These are phyloP conservation scores for Anorthoa munda DNA, from an alignment of 2,888 invertebrate species.

Conservation along the genomic window DNA sequence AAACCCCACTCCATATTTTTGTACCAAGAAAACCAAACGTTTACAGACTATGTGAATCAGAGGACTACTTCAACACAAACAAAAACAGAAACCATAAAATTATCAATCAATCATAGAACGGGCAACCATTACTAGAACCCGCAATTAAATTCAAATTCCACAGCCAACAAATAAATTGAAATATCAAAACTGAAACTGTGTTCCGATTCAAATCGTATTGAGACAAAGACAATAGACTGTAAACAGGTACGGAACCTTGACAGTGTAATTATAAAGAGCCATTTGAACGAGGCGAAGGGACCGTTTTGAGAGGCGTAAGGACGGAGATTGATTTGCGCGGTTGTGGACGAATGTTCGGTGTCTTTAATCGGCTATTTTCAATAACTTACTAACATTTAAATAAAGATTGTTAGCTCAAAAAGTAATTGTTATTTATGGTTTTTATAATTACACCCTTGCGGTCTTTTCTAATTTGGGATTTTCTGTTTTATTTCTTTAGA, in stretches of 20 bases:
- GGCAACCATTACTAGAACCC: not conserved
- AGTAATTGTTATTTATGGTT: too few species aligned
- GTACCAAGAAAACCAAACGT: not conserved
- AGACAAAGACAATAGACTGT: constrained; percentile 77
- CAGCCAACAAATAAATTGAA: constrained; percentile 60
- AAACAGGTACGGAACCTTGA: constrained; percentile 78
- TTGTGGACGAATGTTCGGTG: not conserved
- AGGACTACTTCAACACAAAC: not conserved
- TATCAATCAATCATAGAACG: not conserved
- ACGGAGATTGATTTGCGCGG: constrained; percentile 40
- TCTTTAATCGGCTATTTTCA: too few species aligned
- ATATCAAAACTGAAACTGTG: constrained; percentile 63
- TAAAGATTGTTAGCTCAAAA: too few species aligned
- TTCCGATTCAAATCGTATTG: constrained; percentile 54
- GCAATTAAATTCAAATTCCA: constrained; percentile 47
- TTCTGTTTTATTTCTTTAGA: too few species aligned
- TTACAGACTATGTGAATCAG: not conserved
- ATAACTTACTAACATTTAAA: too few species aligned
- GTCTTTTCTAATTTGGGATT: too few species aligned
- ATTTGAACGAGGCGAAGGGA: constrained; percentile 76
- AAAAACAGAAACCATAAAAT: not conserved
- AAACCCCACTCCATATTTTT: not conserved
- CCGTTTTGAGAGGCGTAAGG: constrained; percentile 46
- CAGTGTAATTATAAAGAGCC: constrained; percentile 78
- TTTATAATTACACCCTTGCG: too few species aligned